phyloP scores from a whole-genome alignment of 2,888 invertebrate genomes.

The Habroteleia sp. region DNA sequence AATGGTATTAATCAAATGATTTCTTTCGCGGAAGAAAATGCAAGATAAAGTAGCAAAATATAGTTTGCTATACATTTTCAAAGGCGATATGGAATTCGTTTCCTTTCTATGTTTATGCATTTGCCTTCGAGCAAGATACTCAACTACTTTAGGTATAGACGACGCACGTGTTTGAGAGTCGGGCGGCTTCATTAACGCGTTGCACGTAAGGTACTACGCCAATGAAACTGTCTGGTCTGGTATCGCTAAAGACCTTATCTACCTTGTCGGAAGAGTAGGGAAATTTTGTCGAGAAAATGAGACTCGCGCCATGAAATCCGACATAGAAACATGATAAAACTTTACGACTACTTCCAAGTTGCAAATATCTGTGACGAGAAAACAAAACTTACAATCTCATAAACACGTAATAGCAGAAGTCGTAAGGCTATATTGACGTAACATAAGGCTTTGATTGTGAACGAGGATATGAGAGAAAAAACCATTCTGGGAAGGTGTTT shows the following conservation, averaged over 20 bases:
- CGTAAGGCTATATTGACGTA: slow-evolving; percentile 44
- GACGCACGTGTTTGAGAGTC: slow-evolving; percentile 58
- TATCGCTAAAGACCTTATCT: slow-evolving; percentile 54
- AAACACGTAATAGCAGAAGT: slow-evolving; percentile 47
- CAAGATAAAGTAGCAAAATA: slow-evolving; percentile 1
- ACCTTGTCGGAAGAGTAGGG: slow-evolving; percentile 35
- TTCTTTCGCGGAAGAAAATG: neutral
- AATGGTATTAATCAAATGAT: neutral
- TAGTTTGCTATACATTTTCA: slow-evolving; percentile 17
- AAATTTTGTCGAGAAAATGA: slow-evolving; percentile 41
- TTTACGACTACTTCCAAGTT: slow-evolving; percentile 35
- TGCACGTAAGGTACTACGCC: slow-evolving; percentile 52
- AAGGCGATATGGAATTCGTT: slow-evolving; percentile 20
- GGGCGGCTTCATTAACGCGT: slow-evolving; percentile 58
- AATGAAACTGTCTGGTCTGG: slow-evolving; percentile 54
- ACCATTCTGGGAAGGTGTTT: slow-evolving; percentile 38
- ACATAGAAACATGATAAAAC: slow-evolving; percentile 52
- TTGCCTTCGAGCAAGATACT: slow-evolving; percentile 20
- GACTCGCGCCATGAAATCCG: slow-evolving; percentile 46
- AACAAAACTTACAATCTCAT: slow-evolving; percentile 35
- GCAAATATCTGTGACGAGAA: slow-evolving; percentile 40
- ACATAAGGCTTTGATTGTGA: slow-evolving; percentile 28
- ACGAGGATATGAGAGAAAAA: slow-evolving; percentile 47
- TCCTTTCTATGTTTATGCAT: slow-evolving; percentile 32
- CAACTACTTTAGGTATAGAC: slow-evolving; percentile 36